Conservation (phyloP, 1,140 invertebrate genomes). For the Leptinotarsa lineolata region DNA sequence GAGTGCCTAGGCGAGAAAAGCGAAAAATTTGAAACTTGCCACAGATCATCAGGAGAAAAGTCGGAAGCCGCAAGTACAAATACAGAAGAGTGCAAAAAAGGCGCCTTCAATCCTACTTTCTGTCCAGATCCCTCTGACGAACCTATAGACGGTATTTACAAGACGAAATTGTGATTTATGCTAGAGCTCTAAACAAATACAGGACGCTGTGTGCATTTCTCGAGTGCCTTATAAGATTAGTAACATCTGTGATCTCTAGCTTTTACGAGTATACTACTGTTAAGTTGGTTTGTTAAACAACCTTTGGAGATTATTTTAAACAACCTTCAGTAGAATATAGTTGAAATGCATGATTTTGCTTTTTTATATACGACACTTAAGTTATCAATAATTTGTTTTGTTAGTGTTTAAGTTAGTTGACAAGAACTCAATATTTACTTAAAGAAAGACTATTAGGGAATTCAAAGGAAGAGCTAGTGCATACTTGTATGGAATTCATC, state of each 20-base stretch:
- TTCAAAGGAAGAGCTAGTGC: too few species aligned
- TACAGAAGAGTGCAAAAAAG: slow-evolving; percentile 21
- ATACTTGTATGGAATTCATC: too few species aligned
- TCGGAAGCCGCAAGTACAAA: slow-evolving; percentile 11
- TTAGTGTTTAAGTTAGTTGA: too few species aligned
- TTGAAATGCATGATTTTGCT: too few species aligned
- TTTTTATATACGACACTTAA: too few species aligned
- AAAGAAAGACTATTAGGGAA: too few species aligned
- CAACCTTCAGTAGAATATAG: too few species aligned
- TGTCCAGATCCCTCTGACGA: slow-evolving; percentile 37
- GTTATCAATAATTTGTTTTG: too few species aligned
- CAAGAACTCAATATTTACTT: too few species aligned
- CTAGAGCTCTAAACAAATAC: slow-evolving; percentile 26
- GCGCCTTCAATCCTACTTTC: slow-evolving; percentile 35
- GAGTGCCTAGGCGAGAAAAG: neutral
- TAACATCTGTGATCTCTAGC: slow-evolving; percentile 46
- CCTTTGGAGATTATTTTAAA: too few species aligned
- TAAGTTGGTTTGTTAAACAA: too few species aligned
- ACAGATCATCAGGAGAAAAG: neutral
- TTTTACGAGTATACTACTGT: slow-evolving; percentile 8
- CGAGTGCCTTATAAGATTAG: slow-evolving; percentile 22
- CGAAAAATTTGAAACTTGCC: slow-evolving; percentile 26
- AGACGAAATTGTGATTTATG: slow-evolving; percentile 43
- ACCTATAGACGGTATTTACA: slow-evolving; percentile 39
- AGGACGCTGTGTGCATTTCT: neutral